These are phyloP conservation scores for Noctua janthe DNA, from an alignment of 2,888 invertebrate species.

Conservation along the genomic window DNA sequence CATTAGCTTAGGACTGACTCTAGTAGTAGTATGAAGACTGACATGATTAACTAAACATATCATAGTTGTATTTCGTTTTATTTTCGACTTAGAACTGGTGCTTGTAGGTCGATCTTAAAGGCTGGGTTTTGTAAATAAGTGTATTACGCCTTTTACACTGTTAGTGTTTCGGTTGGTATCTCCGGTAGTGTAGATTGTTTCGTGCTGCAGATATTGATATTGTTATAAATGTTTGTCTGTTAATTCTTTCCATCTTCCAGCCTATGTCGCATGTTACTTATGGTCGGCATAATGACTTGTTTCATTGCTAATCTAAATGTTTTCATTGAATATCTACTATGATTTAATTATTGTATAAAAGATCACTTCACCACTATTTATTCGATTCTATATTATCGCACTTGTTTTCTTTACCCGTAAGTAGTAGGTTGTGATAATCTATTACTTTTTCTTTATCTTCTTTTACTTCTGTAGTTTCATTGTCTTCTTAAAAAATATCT, in stretches of 20 bases:
- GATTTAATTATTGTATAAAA: conserved; percentile 20
- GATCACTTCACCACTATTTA: not conserved
- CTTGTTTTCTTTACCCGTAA: not conserved
- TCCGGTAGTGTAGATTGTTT: conserved; percentile 69
- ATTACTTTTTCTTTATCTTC: not conserved
- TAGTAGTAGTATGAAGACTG: conserved; percentile 90
- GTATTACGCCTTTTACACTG: conserved; percentile 88
- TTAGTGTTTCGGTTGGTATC: conserved; percentile 76
- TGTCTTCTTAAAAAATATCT: conserved; percentile 60
- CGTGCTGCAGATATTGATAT: conserved; percentile 69
- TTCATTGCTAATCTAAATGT: not conserved
- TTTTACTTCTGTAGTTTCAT: conserved; percentile 17
- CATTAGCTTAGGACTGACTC: conserved; percentile 89
- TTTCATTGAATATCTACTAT: not conserved
- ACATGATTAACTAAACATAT: conserved; percentile 88
- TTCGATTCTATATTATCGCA: not conserved
- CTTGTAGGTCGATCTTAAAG: conserved; percentile 90
- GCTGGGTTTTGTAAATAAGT: conserved; percentile 90
- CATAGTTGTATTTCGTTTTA: conserved; percentile 88
- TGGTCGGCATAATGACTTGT: not conserved
- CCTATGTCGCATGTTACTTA: not conserved
- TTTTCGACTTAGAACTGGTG: conserved; percentile 90
- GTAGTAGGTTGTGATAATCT: conserved; percentile 34
- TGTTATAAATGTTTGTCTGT: not conserved
- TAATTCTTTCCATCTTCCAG: not conserved